Evolutionary conservation across 2,888 invertebrate genomes (phyloP), one percentile per base, ranked within the genome.

Genomic region (Oxyteleia sp.): DNA sequence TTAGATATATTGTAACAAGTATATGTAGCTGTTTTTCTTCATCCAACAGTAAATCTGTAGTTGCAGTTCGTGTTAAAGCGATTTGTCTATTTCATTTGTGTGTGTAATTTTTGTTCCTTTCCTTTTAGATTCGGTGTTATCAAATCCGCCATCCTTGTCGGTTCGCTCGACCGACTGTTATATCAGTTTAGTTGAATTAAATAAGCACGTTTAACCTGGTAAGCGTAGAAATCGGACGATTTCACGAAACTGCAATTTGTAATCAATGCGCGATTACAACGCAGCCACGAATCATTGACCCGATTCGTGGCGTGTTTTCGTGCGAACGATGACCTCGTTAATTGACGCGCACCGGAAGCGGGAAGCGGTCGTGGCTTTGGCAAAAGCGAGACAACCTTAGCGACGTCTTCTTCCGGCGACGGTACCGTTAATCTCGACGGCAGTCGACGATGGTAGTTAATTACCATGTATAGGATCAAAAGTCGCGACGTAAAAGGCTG

Each of bases 241-340:
- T 81, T 74, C 74, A 68, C 69, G 81, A 74, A 74, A 64, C 74
- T 82, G 69, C 75, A 74, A 81, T 81, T 71, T 76, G 82, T 72
- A 76, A 82, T 75, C 81, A 69, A 69, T 68, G 75, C 69, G 51
- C 69, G 68, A 75, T 82, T 76, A 59, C 71, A 51, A 51, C 59
- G 63, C 72, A 15, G 61, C 68, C 72, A 81, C 61, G 59, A 82
- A 78, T 78, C 82, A 61, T 82, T 76, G 82, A 78, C 82, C 82
- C 72, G 82, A 82, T 82, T 82, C 72, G 68, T 41, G 38, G 63
- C 41, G 68, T 49, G 72, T 79, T 79, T 83, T 78, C 74, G 78
- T 83, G 78, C 72, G 78, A 83, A 41, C 74, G 59, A 74, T 45
- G 78, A 79, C 74, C 83, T 78, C 78, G 83, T 74, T 84, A 57